A percentile compares a stretch with the other conserved stretches of the same genome.
phyloP scores from a whole-genome alignment of 2,797 vertebrate species.

The Phataginus tricuspis region DNA sequence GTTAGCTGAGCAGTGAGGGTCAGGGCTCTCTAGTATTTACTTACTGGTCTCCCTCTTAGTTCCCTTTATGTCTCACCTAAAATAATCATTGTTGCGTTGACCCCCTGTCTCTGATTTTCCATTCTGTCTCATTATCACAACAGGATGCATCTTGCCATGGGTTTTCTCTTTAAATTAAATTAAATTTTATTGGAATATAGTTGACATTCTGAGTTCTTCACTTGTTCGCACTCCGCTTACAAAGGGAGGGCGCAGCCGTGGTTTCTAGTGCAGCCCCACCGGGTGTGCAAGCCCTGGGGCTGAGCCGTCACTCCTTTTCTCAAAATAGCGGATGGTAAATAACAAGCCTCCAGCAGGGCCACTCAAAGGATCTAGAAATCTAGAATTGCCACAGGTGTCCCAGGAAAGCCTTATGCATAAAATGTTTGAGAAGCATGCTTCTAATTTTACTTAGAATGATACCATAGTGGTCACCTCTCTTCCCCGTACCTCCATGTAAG shows the following conservation, averaged over 20 bases:
- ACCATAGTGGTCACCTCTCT: background rate
- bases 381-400: background rate
- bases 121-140: too few species aligned
- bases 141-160: too few species aligned
- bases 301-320: background rate
- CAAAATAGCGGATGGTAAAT: background rate
- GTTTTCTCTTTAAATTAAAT: too few species aligned
- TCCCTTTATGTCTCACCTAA: background rate
- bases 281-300: background rate
- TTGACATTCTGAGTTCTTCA: background rate
- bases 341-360: background rate
- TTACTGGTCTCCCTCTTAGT: background rate
- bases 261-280: background rate
- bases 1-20: background rate
- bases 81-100: background rate
- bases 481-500: background rate
- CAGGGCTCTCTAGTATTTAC: background rate
- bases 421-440: background rate
- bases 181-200: too few species aligned
- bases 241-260: background rate
- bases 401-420: background rate
- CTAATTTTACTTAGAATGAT: background rate
- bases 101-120: background rate
- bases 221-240: background rate
- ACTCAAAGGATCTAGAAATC: background rate